Percentiles rank a stretch among this genome's conserved stretches.
Conservation (phyloP, 2,113 vertebrate genomes). For the Cygnus atratus region DNA sequence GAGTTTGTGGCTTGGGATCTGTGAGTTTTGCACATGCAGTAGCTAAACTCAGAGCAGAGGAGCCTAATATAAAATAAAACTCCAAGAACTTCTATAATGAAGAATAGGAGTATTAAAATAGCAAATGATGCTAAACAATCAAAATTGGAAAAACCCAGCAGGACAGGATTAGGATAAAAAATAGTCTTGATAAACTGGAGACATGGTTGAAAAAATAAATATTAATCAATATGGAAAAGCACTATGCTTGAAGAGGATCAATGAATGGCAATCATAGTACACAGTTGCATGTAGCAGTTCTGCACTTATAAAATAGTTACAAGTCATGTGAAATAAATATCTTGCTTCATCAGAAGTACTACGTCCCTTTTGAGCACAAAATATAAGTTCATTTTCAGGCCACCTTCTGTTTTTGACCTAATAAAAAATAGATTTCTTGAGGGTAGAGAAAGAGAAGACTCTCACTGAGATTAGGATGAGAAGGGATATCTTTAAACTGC, state of each 20-base stretch:
- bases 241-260: neutral
- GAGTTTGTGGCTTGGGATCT: neutral
- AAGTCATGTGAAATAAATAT: neutral
- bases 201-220: neutral
- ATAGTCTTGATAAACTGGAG: neutral
- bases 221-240: neutral
- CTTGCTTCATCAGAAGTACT: neutral
- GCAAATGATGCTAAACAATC: neutral
- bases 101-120: neutral
- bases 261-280: neutral
- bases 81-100: neutral
- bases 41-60: neutral
- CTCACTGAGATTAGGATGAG: neutral
- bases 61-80: neutral
- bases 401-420: neutral
- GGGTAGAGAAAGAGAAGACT: neutral
- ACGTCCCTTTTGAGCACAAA: neutral
- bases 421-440: neutral
- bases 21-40: neutral
- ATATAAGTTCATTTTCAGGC: neutral
- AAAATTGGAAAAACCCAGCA: neutral
- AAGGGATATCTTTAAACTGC: neutral
- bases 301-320: neutral
- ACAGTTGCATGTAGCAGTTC: neutral
- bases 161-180: neutral